phyloP scores from a whole-genome alignment of 2,797 vertebrate genomes.

The Cuniculus paca region DNA sequence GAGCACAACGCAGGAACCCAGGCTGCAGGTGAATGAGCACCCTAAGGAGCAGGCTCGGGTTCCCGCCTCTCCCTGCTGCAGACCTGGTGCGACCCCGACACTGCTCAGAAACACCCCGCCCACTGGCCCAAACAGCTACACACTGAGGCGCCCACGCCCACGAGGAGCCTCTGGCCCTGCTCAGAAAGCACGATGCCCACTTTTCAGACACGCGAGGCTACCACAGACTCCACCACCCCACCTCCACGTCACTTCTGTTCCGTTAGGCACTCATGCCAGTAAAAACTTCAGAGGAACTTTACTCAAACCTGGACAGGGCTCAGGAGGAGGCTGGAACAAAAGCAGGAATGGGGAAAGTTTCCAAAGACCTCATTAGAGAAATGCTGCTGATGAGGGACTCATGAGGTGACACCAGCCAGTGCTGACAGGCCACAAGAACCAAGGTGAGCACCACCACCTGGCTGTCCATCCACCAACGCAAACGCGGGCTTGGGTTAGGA shows the following conservation, averaged over 20 bases:
- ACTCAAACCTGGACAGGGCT: neutral
- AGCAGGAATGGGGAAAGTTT: neutral
- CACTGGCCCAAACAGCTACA: too few species aligned
- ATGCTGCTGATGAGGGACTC: neutral
- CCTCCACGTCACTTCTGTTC: neutral
- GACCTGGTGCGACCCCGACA: too few species aligned
- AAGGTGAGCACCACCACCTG: too few species aligned
- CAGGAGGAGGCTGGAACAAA: neutral
- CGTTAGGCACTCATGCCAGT: neutral
- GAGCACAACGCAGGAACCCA: too few species aligned
- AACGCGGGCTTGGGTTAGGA: neutral
- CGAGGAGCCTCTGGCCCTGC: neutral
- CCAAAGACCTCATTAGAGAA: neutral
- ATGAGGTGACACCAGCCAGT: neutral
- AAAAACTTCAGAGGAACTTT: neutral
- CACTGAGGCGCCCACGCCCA: neutral
- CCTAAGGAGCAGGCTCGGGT: neutral
- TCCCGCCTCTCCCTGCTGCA: neutral
- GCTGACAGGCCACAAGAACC: neutral
- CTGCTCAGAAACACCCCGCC: neutral
- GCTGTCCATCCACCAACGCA: neutral
- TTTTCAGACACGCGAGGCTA: neutral
- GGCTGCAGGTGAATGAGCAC: neutral
- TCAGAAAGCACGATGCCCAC: neutral
- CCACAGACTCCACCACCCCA: neutral